Evolutionary conservation across 2,113 vertebrate genomes (phyloP).

Genomic region (Nymphicus hollandicus): DNA sequence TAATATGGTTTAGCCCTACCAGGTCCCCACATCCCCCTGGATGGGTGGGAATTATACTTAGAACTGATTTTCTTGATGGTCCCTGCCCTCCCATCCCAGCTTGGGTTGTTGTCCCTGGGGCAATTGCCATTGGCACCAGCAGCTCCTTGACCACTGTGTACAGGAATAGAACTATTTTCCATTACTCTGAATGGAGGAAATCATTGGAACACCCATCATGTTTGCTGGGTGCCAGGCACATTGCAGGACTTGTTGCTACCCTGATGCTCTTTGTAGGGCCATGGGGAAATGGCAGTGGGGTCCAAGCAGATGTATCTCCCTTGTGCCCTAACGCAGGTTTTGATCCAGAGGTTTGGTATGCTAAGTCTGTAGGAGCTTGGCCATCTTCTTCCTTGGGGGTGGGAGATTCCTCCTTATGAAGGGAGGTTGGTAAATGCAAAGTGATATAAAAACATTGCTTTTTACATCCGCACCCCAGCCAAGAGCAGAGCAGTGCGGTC

Average conservation of each 20-base stretch:
- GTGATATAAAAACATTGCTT: fast-evolving
- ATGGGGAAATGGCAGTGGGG: fast-evolving
- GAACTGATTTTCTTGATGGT: neutral
- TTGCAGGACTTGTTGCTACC: neutral
- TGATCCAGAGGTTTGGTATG: fast-evolving
- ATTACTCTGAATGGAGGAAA: neutral
- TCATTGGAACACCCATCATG: neutral
- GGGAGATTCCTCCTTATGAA: neutral
- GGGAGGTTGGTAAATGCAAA: neutral
- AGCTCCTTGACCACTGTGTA: fast-evolving
- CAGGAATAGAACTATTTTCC: neutral
- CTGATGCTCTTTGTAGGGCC: neutral
- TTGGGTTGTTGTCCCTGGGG: neutral
- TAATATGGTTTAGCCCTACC: fast-evolving
- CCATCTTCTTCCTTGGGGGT: neutral
- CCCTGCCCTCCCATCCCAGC: neutral
- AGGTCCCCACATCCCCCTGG: neutral
- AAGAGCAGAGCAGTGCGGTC: neutral
- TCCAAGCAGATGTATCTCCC: neutral
- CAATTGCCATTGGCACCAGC: fast-evolving
- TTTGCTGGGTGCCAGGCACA: neutral
- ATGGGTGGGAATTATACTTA: neutral
- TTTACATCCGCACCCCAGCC: neutral
- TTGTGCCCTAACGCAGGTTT: neutral
- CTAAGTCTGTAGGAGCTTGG: neutral